Base-by-base conservation (phyloP, 2,888 invertebrate species). In the Melinaea menophilus region DNA sequence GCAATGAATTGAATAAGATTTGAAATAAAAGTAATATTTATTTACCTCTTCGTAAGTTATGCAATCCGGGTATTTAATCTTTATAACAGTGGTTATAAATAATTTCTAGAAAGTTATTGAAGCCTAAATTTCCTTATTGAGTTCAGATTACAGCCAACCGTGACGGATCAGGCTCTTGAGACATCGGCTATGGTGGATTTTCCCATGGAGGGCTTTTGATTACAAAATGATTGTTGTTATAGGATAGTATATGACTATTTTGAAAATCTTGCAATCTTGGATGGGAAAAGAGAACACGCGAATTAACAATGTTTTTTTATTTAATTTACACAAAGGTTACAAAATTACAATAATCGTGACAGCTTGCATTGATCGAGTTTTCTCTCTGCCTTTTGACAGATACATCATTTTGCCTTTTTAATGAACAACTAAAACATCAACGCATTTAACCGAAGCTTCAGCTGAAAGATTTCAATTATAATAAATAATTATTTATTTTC, bases 151-250 rank as follows among this genome's bases (percentile, higher is more conserved):
- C 51, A 31, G 57, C n/a, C 22, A 13, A 34, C 60, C 62, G 67
- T 57, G 56, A 61, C 65, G 45, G 55, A 65, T 62, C n/a, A 22
- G 13, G 54, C 58, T 65, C 61, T 63, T 58, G 55, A 56, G 57
- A 61, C 54, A 62, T 59, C 59, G 54, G 58, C 55, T 63, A 65
- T 65, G 66, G 69, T 60, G 64, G 60, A 66, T 69, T 62, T 69
- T 69, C 69, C 66, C 69, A 67, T 65, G 55, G 63, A 58, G 13
- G 41, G 13, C 35, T 34, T 56, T 35, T 41, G 37, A 56, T 56
- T 56, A 35, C 41, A 37, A 56, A 56, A 41, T 56, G 35, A 56
- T 56, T 13, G 41, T 37, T 56, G 37, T 13, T n/a, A 56, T 41
- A n/a, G 37, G 35, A 56, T 33, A 55, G 13, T 22, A 13, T 35